phyloP scores from a whole-genome alignment of 2,888 invertebrate genomes.

The Volucella zonaria region DNA sequence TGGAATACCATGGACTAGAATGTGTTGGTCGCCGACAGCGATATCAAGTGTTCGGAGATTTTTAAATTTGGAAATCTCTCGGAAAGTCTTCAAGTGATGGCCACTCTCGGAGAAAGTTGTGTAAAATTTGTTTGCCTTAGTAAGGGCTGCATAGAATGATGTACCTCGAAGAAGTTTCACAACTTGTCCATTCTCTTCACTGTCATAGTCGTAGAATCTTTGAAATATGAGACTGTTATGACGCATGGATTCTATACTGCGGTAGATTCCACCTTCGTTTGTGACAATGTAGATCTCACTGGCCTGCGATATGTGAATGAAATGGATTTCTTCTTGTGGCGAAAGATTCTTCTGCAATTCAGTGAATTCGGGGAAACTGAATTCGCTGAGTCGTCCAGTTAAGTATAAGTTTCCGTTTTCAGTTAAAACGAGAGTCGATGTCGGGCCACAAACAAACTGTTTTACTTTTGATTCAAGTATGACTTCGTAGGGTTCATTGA shows the following conservation, averaged over 20 bases:
- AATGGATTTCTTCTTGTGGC: constrained; percentile 79
- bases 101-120: constrained; percentile 82
- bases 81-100: constrained; percentile 82
- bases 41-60: constrained; percentile 80
- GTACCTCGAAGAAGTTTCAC: constrained; percentile 80
- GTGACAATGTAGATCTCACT: constrained; percentile 82
- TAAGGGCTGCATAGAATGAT: constrained; percentile 81
- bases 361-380: constrained; percentile 80
- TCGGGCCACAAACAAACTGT: constrained; percentile 80
- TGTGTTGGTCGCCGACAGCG: constrained; percentile 81
- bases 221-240: constrained; percentile 81
- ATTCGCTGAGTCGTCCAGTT: constrained; percentile 81
- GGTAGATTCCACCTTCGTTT: constrained; percentile 80
- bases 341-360: constrained; percentile 81
- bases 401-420: constrained; percentile 79
- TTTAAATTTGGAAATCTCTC: constrained; percentile 82
- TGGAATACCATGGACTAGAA: constrained; percentile 81
- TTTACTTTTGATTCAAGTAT: constrained; percentile 78
- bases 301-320: constrained; percentile 81
- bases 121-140: constrained; percentile 81
- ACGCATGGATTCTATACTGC: constrained; percentile 80
- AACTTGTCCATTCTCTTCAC: constrained; percentile 82
- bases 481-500: constrained; percentile 79
- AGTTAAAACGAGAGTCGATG: constrained; percentile 81
- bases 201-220: constrained; percentile 81